Conservation (phyloP, 2,113 vertebrate genomes). For the Anoura caudifer region DNA sequence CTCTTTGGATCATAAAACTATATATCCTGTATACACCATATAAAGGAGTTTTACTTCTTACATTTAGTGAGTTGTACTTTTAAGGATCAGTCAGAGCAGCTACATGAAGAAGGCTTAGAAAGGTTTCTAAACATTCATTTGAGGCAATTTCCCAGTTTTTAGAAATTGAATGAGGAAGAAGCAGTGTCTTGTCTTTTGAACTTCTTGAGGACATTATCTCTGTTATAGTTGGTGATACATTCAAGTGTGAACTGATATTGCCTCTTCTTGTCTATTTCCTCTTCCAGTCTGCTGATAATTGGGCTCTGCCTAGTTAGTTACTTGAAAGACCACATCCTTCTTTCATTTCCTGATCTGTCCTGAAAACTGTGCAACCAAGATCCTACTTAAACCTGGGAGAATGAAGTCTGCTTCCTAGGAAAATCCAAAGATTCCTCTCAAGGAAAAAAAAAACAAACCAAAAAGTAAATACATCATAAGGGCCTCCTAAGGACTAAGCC, state of each 20-base stretch:
- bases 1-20: not conserved
- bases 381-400: not conserved
- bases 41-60: not conserved
- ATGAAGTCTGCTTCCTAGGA: not conserved
- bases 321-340: not conserved
- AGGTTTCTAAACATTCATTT: not conserved
- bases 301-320: not conserved
- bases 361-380: not conserved
- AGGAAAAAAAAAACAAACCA: not conserved
- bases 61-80: not conserved
- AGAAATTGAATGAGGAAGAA: not conserved
- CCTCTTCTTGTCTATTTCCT: not conserved
- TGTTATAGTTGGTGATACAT: not conserved
- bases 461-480: not conserved
- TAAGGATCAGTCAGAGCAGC: not conserved
- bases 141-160: not conserved
- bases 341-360: not conserved
- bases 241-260: not conserved
- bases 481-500: not conserved
- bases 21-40: not conserved
- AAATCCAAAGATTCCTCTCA: not conserved
- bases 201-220: not conserved
- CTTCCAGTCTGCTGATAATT: not conserved
- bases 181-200: not conserved
- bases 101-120: not conserved